phyloP scores from a whole-genome alignment of 2,888 invertebrate genomes.

The Eupithecia tripunctaria region DNA sequence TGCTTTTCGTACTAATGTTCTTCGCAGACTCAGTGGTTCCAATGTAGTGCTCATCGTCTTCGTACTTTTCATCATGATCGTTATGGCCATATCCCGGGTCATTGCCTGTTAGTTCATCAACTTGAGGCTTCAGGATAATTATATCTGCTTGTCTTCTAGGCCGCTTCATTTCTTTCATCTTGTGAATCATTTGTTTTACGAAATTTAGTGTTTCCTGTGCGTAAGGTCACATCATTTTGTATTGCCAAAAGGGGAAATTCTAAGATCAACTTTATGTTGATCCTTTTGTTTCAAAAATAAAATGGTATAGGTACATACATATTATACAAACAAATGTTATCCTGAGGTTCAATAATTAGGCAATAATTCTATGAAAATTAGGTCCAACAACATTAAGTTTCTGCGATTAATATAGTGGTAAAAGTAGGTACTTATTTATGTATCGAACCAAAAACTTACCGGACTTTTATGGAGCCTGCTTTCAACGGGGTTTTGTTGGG shows the following conservation, averaged over 20 bases:
- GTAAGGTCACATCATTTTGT: not conserved
- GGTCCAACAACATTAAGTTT: not conserved
- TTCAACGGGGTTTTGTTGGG: not conserved
- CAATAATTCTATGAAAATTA: not conserved
- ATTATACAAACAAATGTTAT: accelerated
- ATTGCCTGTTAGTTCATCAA: not conserved
- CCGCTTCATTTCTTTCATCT: constrained; percentile 4
- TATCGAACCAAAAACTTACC: not conserved
- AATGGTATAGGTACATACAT: no score
- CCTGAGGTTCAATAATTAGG: not conserved
- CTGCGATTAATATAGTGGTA: not conserved
- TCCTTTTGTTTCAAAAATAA: not conserved
- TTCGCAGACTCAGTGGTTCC: not conserved
- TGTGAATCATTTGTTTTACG: constrained; percentile 7
- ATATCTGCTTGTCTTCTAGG: not conserved
- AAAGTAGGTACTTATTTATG: not conserved
- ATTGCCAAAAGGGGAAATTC: not conserved
- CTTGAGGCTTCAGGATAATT: not conserved
- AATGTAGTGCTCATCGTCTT: not conserved
- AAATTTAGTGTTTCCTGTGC: not conserved
- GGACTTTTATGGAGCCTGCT: not conserved
- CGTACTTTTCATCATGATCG: not conserved
- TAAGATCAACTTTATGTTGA: not conserved
- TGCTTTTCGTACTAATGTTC: not conserved
- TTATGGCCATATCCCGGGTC: not conserved